These are phyloP conservation scores for Hylaeus volcanicus DNA, from an alignment of 1,140 invertebrate species.

Conservation along the genomic window DNA sequence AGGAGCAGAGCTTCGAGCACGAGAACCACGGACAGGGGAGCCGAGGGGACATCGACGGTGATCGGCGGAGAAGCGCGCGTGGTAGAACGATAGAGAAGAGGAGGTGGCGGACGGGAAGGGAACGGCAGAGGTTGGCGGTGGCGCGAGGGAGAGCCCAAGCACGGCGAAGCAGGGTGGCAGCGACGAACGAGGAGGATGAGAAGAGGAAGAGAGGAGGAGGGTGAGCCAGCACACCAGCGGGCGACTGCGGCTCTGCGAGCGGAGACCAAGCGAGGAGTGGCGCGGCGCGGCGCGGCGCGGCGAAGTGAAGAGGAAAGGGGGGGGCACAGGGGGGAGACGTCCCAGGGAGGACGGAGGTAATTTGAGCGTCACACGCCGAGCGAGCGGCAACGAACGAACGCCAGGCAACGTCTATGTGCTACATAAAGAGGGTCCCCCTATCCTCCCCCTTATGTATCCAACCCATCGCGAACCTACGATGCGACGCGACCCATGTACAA, in stretches of 20 bases:
- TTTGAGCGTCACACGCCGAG: constrained; percentile 80
- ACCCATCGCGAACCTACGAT: constrained; percentile 76
- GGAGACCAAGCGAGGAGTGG: constrained; percentile 20
- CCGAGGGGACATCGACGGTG: constrained; percentile 51
- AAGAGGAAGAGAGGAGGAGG: constrained; percentile 18
- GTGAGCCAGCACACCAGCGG: constrained; percentile 31
- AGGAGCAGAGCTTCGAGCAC: neutral
- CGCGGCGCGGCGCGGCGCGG: constrained; percentile 15
- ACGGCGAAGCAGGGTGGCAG: constrained; percentile 42
- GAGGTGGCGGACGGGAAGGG: neutral
- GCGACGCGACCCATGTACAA: constrained; percentile 73
- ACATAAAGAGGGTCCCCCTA: constrained; percentile 75
- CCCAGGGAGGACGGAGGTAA: constrained; percentile 70
- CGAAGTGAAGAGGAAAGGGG: constrained; percentile 11
- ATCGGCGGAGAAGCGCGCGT: constrained; percentile 38
- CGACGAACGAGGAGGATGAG: neutral
- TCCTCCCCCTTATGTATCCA: constrained; percentile 71
- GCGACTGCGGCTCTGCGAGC: constrained; percentile 47
- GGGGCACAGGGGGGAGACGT: constrained; percentile 44
- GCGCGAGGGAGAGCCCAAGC: constrained; percentile 46
- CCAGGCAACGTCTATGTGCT: constrained; percentile 78
- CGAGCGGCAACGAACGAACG: constrained; percentile 73
- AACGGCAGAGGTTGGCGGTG: constrained; percentile 24
- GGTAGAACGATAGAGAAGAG: constrained; percentile 10
- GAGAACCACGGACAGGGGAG: neutral